A percentile compares a stretch with the other conserved stretches of the same genome.
These are phyloP conservation scores for Neomicropteryx cornuta DNA, from an alignment of 1,140 invertebrate genomes.

Conservation along the genomic window DNA sequence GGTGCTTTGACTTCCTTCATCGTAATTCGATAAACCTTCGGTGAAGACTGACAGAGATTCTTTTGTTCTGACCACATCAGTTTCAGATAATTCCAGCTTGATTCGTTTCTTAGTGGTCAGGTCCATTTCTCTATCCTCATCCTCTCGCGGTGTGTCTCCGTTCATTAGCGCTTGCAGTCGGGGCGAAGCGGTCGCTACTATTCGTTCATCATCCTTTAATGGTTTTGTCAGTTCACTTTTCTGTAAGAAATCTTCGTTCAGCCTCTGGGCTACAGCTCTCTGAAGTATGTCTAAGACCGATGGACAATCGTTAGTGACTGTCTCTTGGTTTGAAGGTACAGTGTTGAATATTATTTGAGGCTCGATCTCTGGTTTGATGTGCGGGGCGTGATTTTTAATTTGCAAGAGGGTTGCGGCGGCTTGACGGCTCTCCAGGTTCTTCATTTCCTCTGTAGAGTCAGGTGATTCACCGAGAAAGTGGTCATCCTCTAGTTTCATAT, in stretches of 20 bases:
- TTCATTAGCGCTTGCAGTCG: too few relatives aligned
- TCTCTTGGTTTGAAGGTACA: too few relatives aligned
- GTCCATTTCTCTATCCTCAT: slow-evolving; percentile 41
- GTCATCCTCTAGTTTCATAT: too few relatives aligned
- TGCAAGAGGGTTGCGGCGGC: slow-evolving; percentile 37
- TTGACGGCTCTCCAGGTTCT: slow-evolving; percentile 37
- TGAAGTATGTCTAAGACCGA: slow-evolving; percentile 38
- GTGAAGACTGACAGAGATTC: too few relatives aligned
- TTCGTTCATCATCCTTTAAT: too few relatives aligned
- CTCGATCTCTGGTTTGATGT: slow-evolving; percentile 31
- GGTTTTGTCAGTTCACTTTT: too few relatives aligned
- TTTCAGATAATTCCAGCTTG: slow-evolving; percentile 10
- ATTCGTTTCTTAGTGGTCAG: slow-evolving; percentile 21
- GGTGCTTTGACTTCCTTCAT: slow-evolving; percentile 38
- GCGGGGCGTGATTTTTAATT: slow-evolving; percentile 39
- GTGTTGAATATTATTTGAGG: slow-evolving; percentile 38
- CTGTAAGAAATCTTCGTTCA: too few relatives aligned
- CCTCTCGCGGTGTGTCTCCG: too few relatives aligned
- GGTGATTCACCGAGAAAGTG: slow-evolving; percentile 36
- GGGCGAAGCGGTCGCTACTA: too few relatives aligned
- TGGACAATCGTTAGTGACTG: too few relatives aligned
- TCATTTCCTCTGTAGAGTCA: slow-evolving; percentile 40
- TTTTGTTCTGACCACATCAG: too few relatives aligned
- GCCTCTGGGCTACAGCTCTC: slow-evolving; percentile 33
- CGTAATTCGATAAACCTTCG: slow-evolving; percentile 27